These are phyloP conservation scores for Stenichneumon culpator DNA, from an alignment of 2,888 invertebrate genomes.

Conservation along the genomic window DNA sequence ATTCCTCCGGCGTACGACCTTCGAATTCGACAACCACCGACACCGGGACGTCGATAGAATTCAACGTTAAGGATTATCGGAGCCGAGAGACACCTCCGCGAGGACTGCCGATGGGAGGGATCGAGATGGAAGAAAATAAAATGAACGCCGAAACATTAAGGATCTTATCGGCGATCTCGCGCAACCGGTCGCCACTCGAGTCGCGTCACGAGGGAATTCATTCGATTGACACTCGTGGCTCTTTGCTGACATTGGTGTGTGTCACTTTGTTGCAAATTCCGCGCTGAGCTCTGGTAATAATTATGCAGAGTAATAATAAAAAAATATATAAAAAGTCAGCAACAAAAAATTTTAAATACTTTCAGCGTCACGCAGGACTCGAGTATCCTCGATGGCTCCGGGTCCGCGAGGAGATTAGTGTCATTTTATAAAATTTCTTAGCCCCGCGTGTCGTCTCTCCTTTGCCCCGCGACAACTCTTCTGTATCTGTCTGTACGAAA, in stretches of 20 bases:
- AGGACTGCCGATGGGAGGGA: background rate
- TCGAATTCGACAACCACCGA: conserved; percentile 39
- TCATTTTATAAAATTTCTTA: conserved; percentile 53
- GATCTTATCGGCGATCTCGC: conserved; percentile 43
- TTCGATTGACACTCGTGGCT: conserved; percentile 37
- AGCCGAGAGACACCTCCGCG: conserved; percentile 4
- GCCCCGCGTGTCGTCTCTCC: conserved; percentile 4
- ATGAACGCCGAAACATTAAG: conserved; percentile 22
- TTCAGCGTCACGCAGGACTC: background rate
- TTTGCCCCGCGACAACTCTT: conserved; percentile 23
- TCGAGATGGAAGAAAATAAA: background rate
- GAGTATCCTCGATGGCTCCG: conserved; percentile 36
- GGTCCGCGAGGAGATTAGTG: conserved; percentile 53
- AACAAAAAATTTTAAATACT: no score
- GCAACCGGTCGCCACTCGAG: conserved; percentile 42
- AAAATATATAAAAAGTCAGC: background rate
- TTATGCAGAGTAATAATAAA: background rate
- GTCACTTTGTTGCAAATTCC: conserved; percentile 54
- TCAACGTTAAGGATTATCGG: conserved; percentile 20
- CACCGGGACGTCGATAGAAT: conserved; percentile 36
- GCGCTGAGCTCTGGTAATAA: conserved; percentile 23
- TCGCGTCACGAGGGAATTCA: conserved; percentile 34
- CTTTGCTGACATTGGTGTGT: background rate
- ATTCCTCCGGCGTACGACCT: conserved; percentile 36
- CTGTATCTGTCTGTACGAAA: conserved; percentile 17